Base-by-base conservation (phyloP, 53 echinoderm and acorn worm species). In the Arbacia lixula region DNA sequence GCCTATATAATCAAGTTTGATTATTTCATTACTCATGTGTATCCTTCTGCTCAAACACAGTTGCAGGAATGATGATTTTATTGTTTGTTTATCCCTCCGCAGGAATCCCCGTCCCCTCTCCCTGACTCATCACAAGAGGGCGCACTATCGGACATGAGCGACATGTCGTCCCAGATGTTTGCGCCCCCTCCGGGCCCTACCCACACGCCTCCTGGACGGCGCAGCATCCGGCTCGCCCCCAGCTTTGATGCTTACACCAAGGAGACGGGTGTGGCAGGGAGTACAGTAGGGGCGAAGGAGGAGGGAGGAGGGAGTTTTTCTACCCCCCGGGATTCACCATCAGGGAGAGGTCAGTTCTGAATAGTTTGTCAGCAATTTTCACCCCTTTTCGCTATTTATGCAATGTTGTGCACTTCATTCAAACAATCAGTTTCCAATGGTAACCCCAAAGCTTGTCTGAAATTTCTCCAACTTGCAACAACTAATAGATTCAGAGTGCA, bases 141-240 rank as follows among this genome's bases (percentile, higher is more conserved):
- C 31, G 19, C 17, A 20, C 39, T 56, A 10, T n/a, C 58, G 9
- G 57, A 39, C 35, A 50, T 72, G 43, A 56, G 46, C 29, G 66
- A 78, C 66, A 84, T 99, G 60, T 95, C 99, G 20, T 92, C 94
- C 4, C 86, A 92, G 60, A 87, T 95, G n/a, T 90, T 99, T 37
- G 80, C 99, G 6, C 88, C 88, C 35, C 77, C 81, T 2, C 86
- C 88, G 4, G 91, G 91, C 71, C 88, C 94, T 17, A 89, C 90
- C 22, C 66, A 76, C 14, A 67, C 85, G 11, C 89, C 89, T 52
- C 87, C 87, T 5, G 92, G 90, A 35, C 92, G 91, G 77, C 90
- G 99, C 25, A 99, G 73, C 87, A 91, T 99, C 85, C 85, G 89
- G 16, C 92, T 99, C 10, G 99, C 99, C 11, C 99, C 99, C 3